Base-by-base conservation (phyloP, 2,113 vertebrate genomes). In the Pongo pygmaeus region DNA sequence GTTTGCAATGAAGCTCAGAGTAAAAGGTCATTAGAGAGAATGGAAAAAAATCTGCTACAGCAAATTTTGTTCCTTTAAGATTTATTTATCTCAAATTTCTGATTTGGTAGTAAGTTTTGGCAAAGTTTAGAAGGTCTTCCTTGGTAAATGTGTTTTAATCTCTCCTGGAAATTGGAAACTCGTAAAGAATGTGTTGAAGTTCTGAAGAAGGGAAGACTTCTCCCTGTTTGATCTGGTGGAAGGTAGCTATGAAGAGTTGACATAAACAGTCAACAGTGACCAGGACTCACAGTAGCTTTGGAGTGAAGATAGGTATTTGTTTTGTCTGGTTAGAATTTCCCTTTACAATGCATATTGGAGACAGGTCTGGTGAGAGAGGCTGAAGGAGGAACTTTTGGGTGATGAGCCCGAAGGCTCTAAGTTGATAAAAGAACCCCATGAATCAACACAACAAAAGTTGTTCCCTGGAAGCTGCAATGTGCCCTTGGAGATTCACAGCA, bases 401-500 rank as follows among this genome's bases (percentile, higher is more conserved):
- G 89, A 57, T 80, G 94, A 96, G 80, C 84, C 80, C 79, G 43
- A 85, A 94, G 74, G 86, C 93, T 94, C 91, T 48, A 32, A 9
- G n/a, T 16, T 50, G 55, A 10, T 20, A 87, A 93, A 80, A 96
- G 91, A 38, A 18, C 61, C 52, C 69, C 57, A 93, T 40, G 59
- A 23, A 78, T 97, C 67, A 92, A 85, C 91, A 83, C 89, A 84
- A 93, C 94, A 83, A 97, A 84, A 96, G 84, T 77, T 52, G 25
- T 27, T 93, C 91, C 93, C 97, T 50, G 95, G 96, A 16, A 98
- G 96, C 78, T 94, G 43, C 84, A 59, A 0, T 3, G 88, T 46
- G 81, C 75, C 97, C 97, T 93, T 86, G 97, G 98, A 97, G 98
- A 98, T 93, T 72, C 77, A n/a, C 92, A 32, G 95, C 69, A 72